Base-by-base conservation (phyloP, 2,888 invertebrate species). In the Archaeoteleia sp. region DNA sequence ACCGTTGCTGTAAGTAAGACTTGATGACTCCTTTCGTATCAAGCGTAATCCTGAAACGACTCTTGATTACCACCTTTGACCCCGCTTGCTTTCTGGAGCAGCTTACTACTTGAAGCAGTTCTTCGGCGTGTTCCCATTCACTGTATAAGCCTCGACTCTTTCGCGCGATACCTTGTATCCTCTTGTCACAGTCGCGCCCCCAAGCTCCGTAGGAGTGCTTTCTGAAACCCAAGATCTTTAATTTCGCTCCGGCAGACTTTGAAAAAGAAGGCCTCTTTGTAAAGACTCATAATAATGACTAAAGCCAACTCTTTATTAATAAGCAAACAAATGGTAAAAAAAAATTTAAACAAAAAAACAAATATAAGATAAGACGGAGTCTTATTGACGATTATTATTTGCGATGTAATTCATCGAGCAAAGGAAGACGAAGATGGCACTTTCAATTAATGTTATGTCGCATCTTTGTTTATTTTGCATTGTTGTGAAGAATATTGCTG, bases 241-340 rank as follows among this genome's bases (percentile, higher is more conserved):
- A 77, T 77, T 75, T 75, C 67, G 69, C 54, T 57, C 49, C 60
- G 49, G 68, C 69, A 53, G 60, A 29, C 48, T 48, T 17, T 68
- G 39, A 42, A 42, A 39, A 54, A 25, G 46, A 65, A 58, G 67
- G 27, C 25, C 37, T 61, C 54, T 67, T 61, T 67, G 55, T 67
- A n/a, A 12, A n/a, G 32, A 37, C 32, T 55, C 23, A 53, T 53
- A 53, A 57, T 48, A 57, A 62, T 14, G 27, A 39, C 29, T 34
- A 53, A 55, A 46, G 53, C 43, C 46, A 15, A 27, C 42, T 43
- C 53, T 68, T 48, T 54, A 58, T 58, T 58, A 63, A 58, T 2
- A 30, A 51, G 25, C 45, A 62, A 13, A 17, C 37, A 45, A 61
- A 61, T 61, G 51, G n/a, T n/a, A n/a, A n/a, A n/a, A n/a, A n/a